Evolutionary conservation across 2,797 vertebrate species (phyloP).

Genomic region (Triplophysa bombifrons): DNA sequence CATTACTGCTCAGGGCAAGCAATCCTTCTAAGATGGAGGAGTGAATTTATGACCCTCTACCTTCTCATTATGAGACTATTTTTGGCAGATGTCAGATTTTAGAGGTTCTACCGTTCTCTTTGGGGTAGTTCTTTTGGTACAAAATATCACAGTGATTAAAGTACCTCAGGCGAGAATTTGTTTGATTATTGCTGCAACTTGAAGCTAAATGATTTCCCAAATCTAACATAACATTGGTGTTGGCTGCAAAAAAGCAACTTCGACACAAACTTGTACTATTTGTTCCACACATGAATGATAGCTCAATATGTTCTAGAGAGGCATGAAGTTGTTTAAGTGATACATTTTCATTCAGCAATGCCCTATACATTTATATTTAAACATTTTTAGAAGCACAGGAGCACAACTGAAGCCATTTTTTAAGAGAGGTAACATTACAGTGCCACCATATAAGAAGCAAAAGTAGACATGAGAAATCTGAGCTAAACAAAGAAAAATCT

Average conservation of each 20-base stretch:
- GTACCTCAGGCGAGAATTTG: not conserved
- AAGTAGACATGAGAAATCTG: not conserved
- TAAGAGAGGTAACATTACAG: too few species aligned
- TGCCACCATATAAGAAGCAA: not conserved
- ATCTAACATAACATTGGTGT: not conserved
- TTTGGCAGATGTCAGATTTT: not conserved
- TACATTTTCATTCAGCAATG: not conserved
- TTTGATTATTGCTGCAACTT: constrained; percentile 9
- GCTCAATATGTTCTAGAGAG: not conserved
- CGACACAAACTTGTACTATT: not conserved
- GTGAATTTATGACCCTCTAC: constrained; percentile 17
- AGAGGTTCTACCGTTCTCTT: not conserved
- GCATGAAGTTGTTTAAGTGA: not conserved
- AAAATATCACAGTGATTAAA: not conserved
- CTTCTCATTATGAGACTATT: not conserved
- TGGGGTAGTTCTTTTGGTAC: not conserved
- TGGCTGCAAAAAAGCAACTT: not conserved
- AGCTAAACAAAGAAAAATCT: too few species aligned
- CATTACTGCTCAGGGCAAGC: constrained; percentile 13
- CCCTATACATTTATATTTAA: not conserved
- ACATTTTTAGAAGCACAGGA: too few species aligned
- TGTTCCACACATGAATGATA: not conserved
- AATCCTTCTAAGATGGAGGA: constrained; percentile 22
- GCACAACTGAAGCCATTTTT: not conserved
- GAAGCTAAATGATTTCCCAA: constrained; percentile 1